Evolutionary conservation across 1,140 invertebrate genomes (phyloP).

Genomic region (Atta cephalotes): DNA sequence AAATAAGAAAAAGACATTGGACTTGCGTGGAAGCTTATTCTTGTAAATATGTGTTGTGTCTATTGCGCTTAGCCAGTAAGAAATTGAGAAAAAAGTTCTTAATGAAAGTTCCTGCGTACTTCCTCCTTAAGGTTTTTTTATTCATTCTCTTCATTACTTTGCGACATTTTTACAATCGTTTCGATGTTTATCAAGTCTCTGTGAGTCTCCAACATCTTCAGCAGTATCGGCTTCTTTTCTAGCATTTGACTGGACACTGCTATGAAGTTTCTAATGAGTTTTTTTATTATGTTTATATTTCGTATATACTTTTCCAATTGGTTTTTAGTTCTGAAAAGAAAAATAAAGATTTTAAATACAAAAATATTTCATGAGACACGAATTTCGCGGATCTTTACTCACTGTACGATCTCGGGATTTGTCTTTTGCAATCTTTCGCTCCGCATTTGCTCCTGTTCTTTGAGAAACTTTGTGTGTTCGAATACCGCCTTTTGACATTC

Average conservation of each 20-base stretch:
- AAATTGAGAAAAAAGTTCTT: constrained; percentile 44
- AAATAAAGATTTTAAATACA: constrained; percentile 15
- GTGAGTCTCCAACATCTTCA: constrained; percentile 74
- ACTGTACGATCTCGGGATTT: constrained; percentile 76
- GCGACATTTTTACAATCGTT: constrained; percentile 66
- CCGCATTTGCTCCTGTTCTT: constrained; percentile 67
- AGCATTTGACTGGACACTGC: constrained; percentile 65
- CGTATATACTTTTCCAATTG: constrained; percentile 66
- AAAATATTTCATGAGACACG: constrained; percentile 13
- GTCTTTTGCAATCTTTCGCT: constrained; percentile 74
- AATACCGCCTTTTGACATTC: constrained; percentile 68
- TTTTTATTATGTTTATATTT: constrained; percentile 80
- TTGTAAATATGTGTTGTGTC: constrained; percentile 77
- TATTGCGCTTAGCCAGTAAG: constrained; percentile 50
- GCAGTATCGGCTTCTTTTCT: constrained; percentile 53
- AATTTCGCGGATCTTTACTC: constrained; percentile 39
- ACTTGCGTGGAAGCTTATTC: constrained; percentile 67
- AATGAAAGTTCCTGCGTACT: constrained; percentile 50
- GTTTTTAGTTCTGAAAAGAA: constrained; percentile 73
- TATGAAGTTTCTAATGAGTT: constrained; percentile 79
- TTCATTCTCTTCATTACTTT: constrained; percentile 7
- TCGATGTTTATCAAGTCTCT: constrained; percentile 77
- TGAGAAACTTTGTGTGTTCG: constrained; percentile 75
- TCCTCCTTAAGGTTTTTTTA: constrained; percentile 24
- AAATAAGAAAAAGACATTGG: constrained; percentile 57